phyloP scores from a whole-genome alignment of 2,113 vertebrate species.

The Paedocypris sp. region DNA sequence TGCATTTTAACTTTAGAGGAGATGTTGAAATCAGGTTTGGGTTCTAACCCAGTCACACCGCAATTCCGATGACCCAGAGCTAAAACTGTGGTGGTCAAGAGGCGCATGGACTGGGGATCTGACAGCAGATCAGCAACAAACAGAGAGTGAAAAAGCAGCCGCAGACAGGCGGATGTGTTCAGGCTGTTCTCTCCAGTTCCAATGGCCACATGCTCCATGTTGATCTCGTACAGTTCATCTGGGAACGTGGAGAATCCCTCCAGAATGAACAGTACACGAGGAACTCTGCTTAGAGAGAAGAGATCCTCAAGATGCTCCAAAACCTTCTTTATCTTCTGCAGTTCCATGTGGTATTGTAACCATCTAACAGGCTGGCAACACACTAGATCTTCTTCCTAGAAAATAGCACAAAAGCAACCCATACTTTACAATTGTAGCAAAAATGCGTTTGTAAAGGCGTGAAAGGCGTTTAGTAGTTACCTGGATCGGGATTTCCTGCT shows the following conservation, averaged over 20 bases:
- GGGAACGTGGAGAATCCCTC: conserved; percentile 75
- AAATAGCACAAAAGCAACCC: too few relatives aligned
- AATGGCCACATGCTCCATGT: conserved; percentile 70
- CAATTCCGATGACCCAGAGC: conserved; percentile 78
- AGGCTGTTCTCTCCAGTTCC: conserved; percentile 60
- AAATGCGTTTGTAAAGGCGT: too few relatives aligned
- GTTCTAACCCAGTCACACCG: conserved; percentile 80
- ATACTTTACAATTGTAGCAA: too few relatives aligned
- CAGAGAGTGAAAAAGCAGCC: conserved; percentile 80
- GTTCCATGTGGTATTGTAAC: conserved; percentile 69
- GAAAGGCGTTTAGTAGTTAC: too few relatives aligned
- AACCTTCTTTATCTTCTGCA: conserved; percentile 74
- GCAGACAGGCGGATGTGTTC: conserved; percentile 66
- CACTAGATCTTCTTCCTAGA: too few relatives aligned
- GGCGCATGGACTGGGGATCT: conserved; percentile 66
- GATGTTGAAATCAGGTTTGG: conserved; percentile 81
- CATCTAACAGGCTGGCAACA: too few relatives aligned
- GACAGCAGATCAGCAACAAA: conserved; percentile 84
- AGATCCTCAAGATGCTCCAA: conserved; percentile 74
- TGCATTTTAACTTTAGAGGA: conserved; percentile 71
- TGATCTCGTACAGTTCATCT: conserved; percentile 85
- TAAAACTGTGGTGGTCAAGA: conserved; percentile 70
- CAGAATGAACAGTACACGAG: conserved; percentile 79
- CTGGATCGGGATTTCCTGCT: conserved; percentile 44
- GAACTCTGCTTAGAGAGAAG: conserved; percentile 78